Base-by-base conservation (phyloP, 2,113 vertebrate genomes). In the Struthidea cinerea region DNA sequence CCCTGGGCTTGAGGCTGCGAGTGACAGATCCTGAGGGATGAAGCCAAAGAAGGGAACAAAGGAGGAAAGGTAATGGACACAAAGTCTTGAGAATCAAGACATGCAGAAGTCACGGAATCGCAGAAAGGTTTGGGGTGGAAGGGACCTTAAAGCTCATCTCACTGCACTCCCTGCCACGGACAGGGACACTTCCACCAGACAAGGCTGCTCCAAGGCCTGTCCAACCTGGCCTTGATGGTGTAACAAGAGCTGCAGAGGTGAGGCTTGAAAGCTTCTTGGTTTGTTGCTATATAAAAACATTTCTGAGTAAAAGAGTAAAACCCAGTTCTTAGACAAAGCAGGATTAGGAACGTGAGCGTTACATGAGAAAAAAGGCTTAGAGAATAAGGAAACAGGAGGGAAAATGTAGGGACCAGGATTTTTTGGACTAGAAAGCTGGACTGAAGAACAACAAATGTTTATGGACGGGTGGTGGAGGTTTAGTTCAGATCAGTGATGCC, bases 101-200 rank as follows among this genome's bases (percentile, higher is more conserved):
- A 44, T 0, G 0, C 1, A 5, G 68, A 81, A 69, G 5, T 18
- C 4, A 42, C 0, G 0, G 35, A 55, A 47, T 30, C 28, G 21
- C 13, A 39, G 30, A 16, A 21, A 1, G 10, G 26, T 0, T 3
- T 32, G 41, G 6, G 11, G 6, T 47, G 55, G 47, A 56, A 42
- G 6, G 32, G 35, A 42, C 16, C 19, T 35, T 14, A 32, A 63
- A 77, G 22, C 7, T 6, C 64, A 33, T 20, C 32, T 28, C 19
- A 16, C 33, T 42, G 41, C n/a, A 55, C 3, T 18, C 33, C 26
- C 14, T 61, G 11, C 35, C 41, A 23, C 11, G 47, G 47, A 6
- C 47, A 76, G 30, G 26, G 21, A 55, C 24, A 68, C 3, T 42
- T 20, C 41, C 27, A 42, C 20, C 32, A 59, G 16, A 21, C 5